A percentile compares a stretch with the other conserved stretches of the same genome.
Evolutionary conservation across 23 tunicate genomes (phyloP).

Genomic region (Clavelina lepadiformis): DNA sequence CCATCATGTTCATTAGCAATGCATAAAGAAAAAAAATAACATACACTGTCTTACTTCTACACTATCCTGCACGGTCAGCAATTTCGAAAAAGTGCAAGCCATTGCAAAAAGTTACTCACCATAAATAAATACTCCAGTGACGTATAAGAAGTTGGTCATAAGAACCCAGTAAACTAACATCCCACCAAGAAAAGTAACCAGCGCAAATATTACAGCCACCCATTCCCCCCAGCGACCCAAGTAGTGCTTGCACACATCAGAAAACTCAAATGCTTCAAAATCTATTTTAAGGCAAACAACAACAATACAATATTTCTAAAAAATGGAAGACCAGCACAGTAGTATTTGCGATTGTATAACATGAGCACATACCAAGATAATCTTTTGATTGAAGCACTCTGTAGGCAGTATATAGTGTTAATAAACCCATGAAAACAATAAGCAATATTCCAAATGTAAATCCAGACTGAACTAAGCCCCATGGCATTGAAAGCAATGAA

Average conservation of each 20-base stretch:
- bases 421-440: constrained; percentile 42
- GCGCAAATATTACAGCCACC: constrained; percentile 64
- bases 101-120: constrained; percentile 45
- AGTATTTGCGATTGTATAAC: background rate
- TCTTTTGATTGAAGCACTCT: constrained; percentile 59
- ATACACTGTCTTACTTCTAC: too few relatives aligned
- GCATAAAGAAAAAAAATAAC: too few relatives aligned
- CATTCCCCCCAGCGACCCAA: constrained; percentile 74
- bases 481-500: constrained; percentile 91
- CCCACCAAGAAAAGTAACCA: constrained; percentile 88
- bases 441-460: constrained; percentile 66
- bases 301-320: background rate
- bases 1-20: too few relatives aligned
- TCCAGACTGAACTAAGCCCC: constrained; percentile 93
- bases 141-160: constrained; percentile 78
- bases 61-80: too few relatives aligned
- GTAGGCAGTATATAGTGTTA: constrained; percentile 86
- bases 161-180: constrained; percentile 95
- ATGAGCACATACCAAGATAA: constrained; percentile 36
- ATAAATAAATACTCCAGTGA: constrained; percentile 71
- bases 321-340: background rate
- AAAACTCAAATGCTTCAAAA: constrained; percentile 68
- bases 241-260: constrained; percentile 67
- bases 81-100: too few relatives aligned
- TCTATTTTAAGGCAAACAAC: constrained; percentile 43